Conservation (phyloP, 1,140 invertebrate genomes). For the Linepithema humile region DNA sequence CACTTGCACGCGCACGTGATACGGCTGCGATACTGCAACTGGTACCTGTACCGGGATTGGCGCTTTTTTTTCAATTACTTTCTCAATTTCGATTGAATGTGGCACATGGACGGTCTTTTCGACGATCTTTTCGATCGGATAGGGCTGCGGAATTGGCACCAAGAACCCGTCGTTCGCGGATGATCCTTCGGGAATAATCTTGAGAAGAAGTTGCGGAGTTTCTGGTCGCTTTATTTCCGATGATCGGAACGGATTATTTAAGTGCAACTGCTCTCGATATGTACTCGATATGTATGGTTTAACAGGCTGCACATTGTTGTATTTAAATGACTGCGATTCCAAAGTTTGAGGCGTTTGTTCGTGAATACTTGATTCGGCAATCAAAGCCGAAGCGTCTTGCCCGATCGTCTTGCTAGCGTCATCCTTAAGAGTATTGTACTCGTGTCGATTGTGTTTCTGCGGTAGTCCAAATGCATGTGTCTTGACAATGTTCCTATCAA, state of each 20-base stretch:
- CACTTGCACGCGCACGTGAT: conserved; percentile 69
- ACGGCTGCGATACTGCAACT: conserved; percentile 68
- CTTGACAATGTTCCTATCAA: conserved; percentile 34
- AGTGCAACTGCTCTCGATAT: conserved; percentile 10
- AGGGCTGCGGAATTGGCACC: conserved; percentile 50
- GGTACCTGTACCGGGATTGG: conserved; percentile 69
- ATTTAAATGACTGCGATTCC: background rate
- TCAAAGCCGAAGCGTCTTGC: background rate
- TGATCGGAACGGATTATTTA: background rate
- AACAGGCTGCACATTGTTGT: background rate
- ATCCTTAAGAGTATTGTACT: conserved; percentile 51
- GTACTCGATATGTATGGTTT: conserved; percentile 2
- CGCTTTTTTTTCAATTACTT: conserved; percentile 82
- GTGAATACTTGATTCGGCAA: background rate
- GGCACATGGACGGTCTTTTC: conserved; percentile 60
- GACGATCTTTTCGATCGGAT: conserved; percentile 62
- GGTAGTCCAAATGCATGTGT: background rate
- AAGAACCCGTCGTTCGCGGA: background rate
- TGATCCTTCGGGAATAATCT: conserved; percentile 16
- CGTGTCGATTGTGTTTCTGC: conserved; percentile 34
- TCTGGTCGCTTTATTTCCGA: conserved; percentile 11
- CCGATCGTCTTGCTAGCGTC: conserved; percentile 8
- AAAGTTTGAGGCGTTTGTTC: background rate
- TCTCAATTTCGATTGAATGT: conserved; percentile 84
- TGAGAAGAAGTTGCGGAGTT: conserved; percentile 7